Conservation (phyloP, 2,113 vertebrate species). For the Turnix velox region DNA sequence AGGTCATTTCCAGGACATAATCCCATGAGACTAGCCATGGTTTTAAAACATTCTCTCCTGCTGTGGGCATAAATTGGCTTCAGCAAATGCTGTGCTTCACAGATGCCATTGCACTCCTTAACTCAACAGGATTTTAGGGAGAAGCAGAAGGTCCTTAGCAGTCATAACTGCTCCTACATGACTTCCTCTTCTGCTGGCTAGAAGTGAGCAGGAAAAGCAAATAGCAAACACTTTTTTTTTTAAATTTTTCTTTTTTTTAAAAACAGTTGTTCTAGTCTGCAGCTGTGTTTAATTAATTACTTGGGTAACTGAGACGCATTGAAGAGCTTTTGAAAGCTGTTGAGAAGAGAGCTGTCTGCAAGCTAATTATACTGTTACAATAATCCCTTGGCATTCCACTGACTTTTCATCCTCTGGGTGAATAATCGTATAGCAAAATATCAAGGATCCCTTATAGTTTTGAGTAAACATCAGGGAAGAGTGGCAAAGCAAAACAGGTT, state of each 20-base stretch:
- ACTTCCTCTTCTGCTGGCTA: not conserved
- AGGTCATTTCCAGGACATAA: constrained; percentile 27
- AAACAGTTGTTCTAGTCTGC: constrained; percentile 44
- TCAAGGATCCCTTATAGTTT: not conserved
- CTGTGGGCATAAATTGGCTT: not conserved
- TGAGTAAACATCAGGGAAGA: not conserved
- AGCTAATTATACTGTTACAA: constrained; percentile 39
- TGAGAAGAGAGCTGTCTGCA: constrained; percentile 45
- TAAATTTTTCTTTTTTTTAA: not conserved
- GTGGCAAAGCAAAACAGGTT: not conserved
- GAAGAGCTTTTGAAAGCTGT: constrained; percentile 40
- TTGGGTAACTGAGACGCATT: constrained; percentile 40
- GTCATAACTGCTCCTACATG: not conserved
- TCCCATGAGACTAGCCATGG: not conserved
- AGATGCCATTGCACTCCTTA: not conserved
- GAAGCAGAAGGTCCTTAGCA: not conserved
- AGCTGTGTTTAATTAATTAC: constrained; percentile 64
- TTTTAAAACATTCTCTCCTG: not conserved
- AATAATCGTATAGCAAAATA: not conserved
- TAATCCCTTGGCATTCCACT: not conserved
- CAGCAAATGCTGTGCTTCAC: not conserved
- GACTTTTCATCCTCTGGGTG: constrained; percentile 20
- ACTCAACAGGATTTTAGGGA: not conserved
- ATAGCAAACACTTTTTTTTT: not conserved
- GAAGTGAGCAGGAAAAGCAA: not conserved